Percentiles rank a stretch among this genome's conserved stretches.
phyloP scores from a whole-genome alignment of 2,888 invertebrate genomes.

The Amorpha juglandis region DNA sequence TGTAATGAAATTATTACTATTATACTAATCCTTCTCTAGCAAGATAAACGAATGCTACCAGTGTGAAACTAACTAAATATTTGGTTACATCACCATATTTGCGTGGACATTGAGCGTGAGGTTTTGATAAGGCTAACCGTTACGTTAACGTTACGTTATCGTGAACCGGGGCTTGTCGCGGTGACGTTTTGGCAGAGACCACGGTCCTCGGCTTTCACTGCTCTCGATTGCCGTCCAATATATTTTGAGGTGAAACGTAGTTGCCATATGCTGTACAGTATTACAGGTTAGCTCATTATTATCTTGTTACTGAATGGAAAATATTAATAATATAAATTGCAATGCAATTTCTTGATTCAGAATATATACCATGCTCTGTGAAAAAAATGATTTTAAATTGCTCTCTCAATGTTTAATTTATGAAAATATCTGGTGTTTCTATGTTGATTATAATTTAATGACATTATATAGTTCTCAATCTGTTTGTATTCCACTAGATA shows the following conservation, averaged over 20 bases:
- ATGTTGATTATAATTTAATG: too few species aligned
- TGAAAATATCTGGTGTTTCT: too few species aligned
- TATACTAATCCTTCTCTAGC: too few species aligned
- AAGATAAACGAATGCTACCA: background rate
- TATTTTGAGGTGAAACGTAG: constrained; percentile 8
- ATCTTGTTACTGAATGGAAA: too few species aligned
- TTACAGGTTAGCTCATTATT: background rate
- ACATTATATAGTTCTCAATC: too few species aligned
- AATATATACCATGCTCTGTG: too few species aligned
- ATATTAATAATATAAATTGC: too few species aligned
- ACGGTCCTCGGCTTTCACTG: constrained; percentile 9
- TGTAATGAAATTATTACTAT: too few species aligned
- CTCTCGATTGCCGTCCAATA: constrained; percentile 9
- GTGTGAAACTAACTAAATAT: background rate
- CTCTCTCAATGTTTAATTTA: too few species aligned
- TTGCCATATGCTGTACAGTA: background rate
- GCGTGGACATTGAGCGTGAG: background rate
- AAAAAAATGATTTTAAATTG: too few species aligned
- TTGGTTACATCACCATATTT: background rate
- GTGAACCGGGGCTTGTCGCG: background rate
- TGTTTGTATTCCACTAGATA: too few species aligned
- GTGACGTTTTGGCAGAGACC: constrained; percentile 20
- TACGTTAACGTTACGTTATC: background rate
- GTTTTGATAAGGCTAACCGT: background rate
- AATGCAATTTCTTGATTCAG: too few species aligned